Evolutionary conservation across 2,888 invertebrate species (phyloP), one percentile per base, ranked within the genome.

Genomic region (Agriopis aurantiaria): DNA sequence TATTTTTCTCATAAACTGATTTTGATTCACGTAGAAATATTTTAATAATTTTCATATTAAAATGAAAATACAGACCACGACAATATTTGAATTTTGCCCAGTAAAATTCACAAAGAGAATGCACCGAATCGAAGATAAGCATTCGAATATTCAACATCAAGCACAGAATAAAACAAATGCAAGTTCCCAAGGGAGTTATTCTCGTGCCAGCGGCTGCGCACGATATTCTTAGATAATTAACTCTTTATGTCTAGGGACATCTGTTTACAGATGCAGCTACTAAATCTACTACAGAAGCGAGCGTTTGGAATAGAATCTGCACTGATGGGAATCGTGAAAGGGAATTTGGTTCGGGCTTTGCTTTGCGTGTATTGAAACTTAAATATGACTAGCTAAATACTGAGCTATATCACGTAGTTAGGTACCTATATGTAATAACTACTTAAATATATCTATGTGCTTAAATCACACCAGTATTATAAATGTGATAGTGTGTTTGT

Each of bases 141-240:
- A 46, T 52, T 56, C 56, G 40, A 56, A 48, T 53, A 49, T 56
- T 64, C 45, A 79, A 79, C 79, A 76, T 75, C 69, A 76, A 65
- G 69, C 53, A 55, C 23, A 58, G 82, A 84, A 82, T 85, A 89
- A 91, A 91, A 87, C 82, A 79, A 81, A 84, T 70, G 78, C 77
- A 69, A 75, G 85, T 91, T 92, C 92, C 90, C 93, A 80, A 85
- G 92, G 88, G 92, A 89, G 85, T 86, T 89, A 89, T 91, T 88
- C 85, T 80, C 75, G 83, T 76, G 78, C 78, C 77, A 75, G 48
- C 78, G 78, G 73, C 80, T 74, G 77, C 69, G 74, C 78, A 77
- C 85, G 83, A 81, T 92, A 91, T 92, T 93, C 90, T 92, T 90
- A 88, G 87, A 88, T 92, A 93, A 93, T 93, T 93, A 93, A 92